Evolutionary conservation across 2,113 vertebrate genomes (phyloP).

Genomic region (Osmerus mordax): DNA sequence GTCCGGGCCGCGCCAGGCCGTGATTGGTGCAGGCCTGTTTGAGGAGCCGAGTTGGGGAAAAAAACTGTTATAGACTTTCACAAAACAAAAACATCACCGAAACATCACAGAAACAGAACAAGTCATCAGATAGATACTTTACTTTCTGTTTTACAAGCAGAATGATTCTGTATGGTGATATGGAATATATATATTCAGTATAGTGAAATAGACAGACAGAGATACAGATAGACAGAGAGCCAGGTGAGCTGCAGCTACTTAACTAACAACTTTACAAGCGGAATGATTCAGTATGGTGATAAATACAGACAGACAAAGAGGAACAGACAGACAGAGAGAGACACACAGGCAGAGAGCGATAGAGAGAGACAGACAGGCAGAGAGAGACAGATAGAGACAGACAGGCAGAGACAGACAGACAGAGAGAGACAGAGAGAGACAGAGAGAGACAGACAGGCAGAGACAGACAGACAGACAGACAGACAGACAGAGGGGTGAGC

Average conservation of each 20-base stretch:
- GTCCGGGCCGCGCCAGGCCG: slow-evolving; percentile 75
- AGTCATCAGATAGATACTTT: too few relatives aligned
- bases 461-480: neutral
- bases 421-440: too few relatives aligned
- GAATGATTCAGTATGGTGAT: neutral
- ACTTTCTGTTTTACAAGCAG: neutral
- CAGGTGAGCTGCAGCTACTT: too few relatives aligned
- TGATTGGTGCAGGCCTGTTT: slow-evolving; percentile 89
- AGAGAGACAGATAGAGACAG: too few relatives aligned
- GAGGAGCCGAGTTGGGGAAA: neutral
- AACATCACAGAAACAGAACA: too few relatives aligned
- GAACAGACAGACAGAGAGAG: neutral
- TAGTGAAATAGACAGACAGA: neutral
- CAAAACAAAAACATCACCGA: too few relatives aligned
- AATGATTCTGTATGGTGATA: neutral
- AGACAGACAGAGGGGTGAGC: neutral
- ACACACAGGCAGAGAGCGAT: neutral
- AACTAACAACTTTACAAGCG: too few relatives aligned
- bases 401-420: too few relatives aligned
- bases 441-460: too few relatives aligned
- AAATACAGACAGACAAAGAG: neutral
- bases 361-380: too few relatives aligned
- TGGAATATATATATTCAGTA: neutral
- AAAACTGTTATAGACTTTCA: neutral
- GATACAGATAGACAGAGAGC: neutral